These are phyloP conservation scores for Drosophila orosa DNA, from an alignment of 1,140 invertebrate genomes.

Conservation along the genomic window DNA sequence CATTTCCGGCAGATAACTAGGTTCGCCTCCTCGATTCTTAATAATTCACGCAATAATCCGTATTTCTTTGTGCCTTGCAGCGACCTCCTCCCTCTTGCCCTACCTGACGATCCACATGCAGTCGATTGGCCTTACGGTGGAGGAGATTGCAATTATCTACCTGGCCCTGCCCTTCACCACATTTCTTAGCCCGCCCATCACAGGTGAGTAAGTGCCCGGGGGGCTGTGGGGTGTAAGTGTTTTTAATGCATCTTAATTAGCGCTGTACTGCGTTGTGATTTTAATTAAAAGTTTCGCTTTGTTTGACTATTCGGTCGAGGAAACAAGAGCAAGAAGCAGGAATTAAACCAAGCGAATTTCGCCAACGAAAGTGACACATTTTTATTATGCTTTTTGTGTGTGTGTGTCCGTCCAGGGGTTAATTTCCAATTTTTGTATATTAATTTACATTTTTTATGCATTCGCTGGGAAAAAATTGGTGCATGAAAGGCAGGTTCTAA, in stretches of 20 bases:
- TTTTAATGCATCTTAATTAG: conserved; percentile 47
- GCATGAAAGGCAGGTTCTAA: not conserved
- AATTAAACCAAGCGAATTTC: not conserved
- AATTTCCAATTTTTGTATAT: not conserved
- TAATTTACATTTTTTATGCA: not conserved
- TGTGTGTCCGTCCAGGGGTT: not conserved
- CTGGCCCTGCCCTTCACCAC: conserved; percentile 92
- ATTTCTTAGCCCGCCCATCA: conserved; percentile 91
- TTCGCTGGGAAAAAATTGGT: too few species aligned
- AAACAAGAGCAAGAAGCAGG: not conserved
- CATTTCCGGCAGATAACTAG: conserved; percentile 32
- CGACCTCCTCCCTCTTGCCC: conserved; percentile 91
- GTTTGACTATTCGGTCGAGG: conserved; percentile 7
- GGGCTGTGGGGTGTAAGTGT: not conserved
- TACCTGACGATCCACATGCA: conserved; percentile 95
- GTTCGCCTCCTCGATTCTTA: not conserved
- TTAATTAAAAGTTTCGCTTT: conserved; percentile 55
- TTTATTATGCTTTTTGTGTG: not conserved
- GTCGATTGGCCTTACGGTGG: conserved; percentile 92
- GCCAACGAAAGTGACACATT: not conserved
- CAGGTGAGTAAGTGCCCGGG: conserved; percentile 86
- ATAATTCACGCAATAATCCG: conserved; percentile 18
- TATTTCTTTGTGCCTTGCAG: conserved; percentile 85
- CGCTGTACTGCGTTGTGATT: conserved; percentile 19
- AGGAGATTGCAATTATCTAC: conserved; percentile 94